Evolutionary conservation across 2,888 invertebrate species (phyloP).

Genomic region (Leptopilina myrica): DNA sequence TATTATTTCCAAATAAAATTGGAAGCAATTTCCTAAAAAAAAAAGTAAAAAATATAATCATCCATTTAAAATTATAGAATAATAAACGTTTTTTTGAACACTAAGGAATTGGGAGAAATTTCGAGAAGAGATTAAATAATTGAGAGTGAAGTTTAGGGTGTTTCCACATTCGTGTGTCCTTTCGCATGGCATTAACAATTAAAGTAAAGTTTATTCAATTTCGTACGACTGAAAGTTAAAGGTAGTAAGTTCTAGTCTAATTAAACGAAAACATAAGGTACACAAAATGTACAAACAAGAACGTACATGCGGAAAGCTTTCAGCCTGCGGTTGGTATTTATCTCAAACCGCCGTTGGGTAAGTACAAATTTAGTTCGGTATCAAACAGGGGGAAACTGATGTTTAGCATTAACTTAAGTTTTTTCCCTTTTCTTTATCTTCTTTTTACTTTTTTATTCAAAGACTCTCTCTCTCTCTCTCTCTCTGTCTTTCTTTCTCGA

Average conservation of each 20-base stretch:
- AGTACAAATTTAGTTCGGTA: slow-evolving; percentile 18
- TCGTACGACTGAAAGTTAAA: neutral
- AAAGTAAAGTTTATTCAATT: slow-evolving; percentile 26
- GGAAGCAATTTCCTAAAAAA: too few species aligned
- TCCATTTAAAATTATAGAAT: too few species aligned
- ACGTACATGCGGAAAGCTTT: slow-evolving; percentile 28
- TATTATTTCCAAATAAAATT: too few species aligned
- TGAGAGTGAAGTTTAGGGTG: neutral
- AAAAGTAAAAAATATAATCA: too few species aligned
- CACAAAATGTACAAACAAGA: slow-evolving; percentile 31
- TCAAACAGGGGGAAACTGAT: neutral
- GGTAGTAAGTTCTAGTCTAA: slow-evolving; percentile 24
- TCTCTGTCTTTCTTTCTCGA: too few species aligned
- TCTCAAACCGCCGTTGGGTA: slow-evolving; percentile 13
- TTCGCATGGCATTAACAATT: slow-evolving; percentile 28
- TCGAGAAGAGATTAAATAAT: neutral
- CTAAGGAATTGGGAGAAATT: too few species aligned
- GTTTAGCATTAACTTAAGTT: slow-evolving; percentile 21
- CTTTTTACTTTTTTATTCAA: too few species aligned
- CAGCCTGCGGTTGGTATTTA: slow-evolving; percentile 32
- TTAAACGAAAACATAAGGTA: slow-evolving; percentile 40
- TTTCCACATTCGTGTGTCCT: neutral
- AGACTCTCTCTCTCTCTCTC: too few species aligned
- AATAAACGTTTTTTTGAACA: too few species aligned
- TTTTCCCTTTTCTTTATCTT: neutral